A percentile compares a stretch with the other conserved stretches of the same genome.
Evolutionary conservation across 2,888 invertebrate species (phyloP).

Genomic region (Pardosa pseudoannulata): DNA sequence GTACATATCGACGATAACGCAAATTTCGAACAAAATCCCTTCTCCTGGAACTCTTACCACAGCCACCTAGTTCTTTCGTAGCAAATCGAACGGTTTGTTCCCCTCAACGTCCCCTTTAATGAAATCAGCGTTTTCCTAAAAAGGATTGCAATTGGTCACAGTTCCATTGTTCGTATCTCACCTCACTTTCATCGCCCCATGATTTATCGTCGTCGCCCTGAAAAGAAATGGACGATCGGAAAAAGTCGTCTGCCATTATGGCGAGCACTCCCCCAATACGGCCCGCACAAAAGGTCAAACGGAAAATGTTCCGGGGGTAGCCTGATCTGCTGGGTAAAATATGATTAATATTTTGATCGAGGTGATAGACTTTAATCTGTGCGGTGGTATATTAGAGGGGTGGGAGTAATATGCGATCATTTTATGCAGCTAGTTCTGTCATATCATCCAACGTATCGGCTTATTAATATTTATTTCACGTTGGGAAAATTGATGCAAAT

Average conservation of each 20-base stretch:
- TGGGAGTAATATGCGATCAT: not conserved
- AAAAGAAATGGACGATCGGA: conserved; percentile 14
- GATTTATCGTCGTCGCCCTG: conserved; percentile 55
- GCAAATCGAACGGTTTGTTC: conserved; percentile 2
- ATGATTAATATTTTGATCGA: conserved; percentile 69
- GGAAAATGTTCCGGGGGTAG: conserved; percentile 36
- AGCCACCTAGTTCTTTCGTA: not conserved
- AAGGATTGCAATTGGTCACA: conserved; percentile 66
- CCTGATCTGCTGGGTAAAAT: conserved; percentile 40
- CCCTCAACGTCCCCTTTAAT: conserved; percentile 25
- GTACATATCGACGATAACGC: no score
- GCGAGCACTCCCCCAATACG: conserved; percentile 55
- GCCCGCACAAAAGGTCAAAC: conserved; percentile 42
- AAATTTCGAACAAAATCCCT: no score
- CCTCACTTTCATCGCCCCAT: conserved; percentile 61
- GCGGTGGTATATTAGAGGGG: conserved; percentile 11
- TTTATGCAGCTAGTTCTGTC: no score
- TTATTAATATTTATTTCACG: no score
- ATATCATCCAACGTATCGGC: no score
- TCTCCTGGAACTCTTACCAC: not conserved
- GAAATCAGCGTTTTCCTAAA: conserved; percentile 57
- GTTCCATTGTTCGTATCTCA: conserved; percentile 39
- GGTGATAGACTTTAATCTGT: conserved; percentile 35
- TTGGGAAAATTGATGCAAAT: no score
- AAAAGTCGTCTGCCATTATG: conserved; percentile 42